Conservation (phyloP, 64 coral and sea anemone genomes). For the Stichodactyla mertensii region DNA sequence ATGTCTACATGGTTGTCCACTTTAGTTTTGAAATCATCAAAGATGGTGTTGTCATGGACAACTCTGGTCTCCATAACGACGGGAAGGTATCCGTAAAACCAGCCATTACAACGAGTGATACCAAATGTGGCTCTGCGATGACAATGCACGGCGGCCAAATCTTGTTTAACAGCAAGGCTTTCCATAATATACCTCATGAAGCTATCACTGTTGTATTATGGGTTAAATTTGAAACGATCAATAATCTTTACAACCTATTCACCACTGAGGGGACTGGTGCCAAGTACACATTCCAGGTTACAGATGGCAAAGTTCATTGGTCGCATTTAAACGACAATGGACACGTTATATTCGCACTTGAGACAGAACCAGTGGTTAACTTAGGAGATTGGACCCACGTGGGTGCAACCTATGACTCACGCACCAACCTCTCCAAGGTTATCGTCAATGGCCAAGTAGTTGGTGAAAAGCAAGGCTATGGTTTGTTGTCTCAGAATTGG, state of each 20-base stretch:
- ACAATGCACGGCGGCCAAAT: slow-evolving; percentile 69
- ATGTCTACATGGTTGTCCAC: slow-evolving; percentile 66
- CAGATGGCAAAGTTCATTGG: slow-evolving; percentile 75
- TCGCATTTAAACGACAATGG: slow-evolving; percentile 75
- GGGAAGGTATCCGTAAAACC: slow-evolving; percentile 34
- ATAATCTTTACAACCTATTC: slow-evolving; percentile 66
- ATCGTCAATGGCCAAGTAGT: slow-evolving; percentile 78
- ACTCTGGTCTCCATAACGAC: slow-evolving; percentile 68
- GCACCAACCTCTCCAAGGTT: slow-evolving; percentile 75
- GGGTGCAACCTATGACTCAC: slow-evolving; percentile 83
- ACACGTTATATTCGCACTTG: slow-evolving; percentile 77
- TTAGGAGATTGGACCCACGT: slow-evolving; percentile 75
- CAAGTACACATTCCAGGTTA: slow-evolving; percentile 66
- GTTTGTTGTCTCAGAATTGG: slow-evolving; percentile 89
- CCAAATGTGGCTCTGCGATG: slow-evolving; percentile 73
- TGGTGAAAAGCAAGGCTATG: slow-evolving; percentile 67
- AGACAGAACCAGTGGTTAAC: slow-evolving; percentile 64
- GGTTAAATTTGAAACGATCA: slow-evolving; percentile 66
- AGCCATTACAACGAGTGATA: slow-evolving; percentile 26
- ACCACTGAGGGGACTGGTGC: slow-evolving; percentile 69
- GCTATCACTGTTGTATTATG: slow-evolving; percentile 87
- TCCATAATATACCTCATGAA: slow-evolving; percentile 63
- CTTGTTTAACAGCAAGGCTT: slow-evolving; percentile 54
- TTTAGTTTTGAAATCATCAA: slow-evolving; percentile 71
- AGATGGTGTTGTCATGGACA: slow-evolving; percentile 48